phyloP scores from a whole-genome alignment of 2,113 vertebrate species.

The Penelope pileata region DNA sequence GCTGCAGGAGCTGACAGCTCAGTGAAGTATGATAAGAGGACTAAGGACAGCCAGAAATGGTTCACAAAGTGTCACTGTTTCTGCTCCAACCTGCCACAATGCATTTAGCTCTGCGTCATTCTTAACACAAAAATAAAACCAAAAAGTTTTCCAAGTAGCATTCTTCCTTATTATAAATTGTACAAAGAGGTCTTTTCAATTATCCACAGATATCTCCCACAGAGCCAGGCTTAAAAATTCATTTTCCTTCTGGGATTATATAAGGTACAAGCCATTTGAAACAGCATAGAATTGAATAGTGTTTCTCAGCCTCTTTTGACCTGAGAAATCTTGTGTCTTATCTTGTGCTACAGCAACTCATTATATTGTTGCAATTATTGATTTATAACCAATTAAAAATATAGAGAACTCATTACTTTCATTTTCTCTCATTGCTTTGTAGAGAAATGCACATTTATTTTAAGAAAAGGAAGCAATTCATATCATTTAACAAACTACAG shows the following conservation, averaged over 20 bases:
- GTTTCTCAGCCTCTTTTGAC: not conserved
- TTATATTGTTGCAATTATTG: not conserved
- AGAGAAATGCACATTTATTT: not conserved
- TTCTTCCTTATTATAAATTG: not conserved
- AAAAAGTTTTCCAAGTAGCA: not conserved
- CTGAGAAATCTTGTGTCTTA: not conserved
- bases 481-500: not conserved
- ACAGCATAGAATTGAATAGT: not conserved
- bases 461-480: not conserved
- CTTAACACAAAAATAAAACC: not conserved
- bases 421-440: not conserved
- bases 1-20: not conserved
- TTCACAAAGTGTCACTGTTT: not conserved
- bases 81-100: slow-evolving; percentile 13
- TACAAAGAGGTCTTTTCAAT: not conserved
- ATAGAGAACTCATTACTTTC: not conserved
- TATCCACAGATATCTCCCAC: not conserved
- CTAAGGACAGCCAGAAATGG: not conserved
- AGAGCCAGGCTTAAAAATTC: not conserved
- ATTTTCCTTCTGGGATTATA: not conserved
- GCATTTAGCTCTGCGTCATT: not conserved
- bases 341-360: not conserved
- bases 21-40: not conserved
- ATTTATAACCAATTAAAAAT: not conserved
- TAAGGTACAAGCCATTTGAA: not conserved